Conservation (phyloP, 2,113 vertebrate species). For the Gymnobelideus leadbeateri region DNA sequence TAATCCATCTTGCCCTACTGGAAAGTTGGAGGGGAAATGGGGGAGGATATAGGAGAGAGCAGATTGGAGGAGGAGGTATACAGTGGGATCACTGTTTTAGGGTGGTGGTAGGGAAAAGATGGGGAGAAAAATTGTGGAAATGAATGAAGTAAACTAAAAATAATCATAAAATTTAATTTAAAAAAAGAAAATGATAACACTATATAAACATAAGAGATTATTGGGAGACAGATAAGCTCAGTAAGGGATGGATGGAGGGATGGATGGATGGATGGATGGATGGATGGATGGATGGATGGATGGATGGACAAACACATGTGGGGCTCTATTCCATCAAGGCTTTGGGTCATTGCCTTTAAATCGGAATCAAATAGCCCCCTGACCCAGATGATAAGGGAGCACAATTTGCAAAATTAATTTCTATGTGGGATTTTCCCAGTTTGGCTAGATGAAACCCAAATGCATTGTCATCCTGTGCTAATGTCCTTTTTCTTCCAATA, state of each 20-base stretch:
- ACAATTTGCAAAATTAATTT: neutral
- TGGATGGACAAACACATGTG: neutral
- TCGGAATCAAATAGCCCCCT: slow-evolving; percentile 12
- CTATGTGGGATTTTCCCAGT: neutral
- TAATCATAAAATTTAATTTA: no score
- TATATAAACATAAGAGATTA: neutral
- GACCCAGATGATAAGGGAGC: neutral
- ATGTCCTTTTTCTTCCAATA: slow-evolving; percentile 2
- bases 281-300: slow-evolving; percentile 24
- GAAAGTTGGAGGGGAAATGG: no score
- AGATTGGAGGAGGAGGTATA: no score
- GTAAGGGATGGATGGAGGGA: neutral
- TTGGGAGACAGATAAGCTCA: neutral
- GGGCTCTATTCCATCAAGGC: neutral
- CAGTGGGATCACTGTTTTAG: no score
- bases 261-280: neutral
- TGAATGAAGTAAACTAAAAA: no score
- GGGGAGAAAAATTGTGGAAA: no score
- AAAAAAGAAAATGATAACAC: slow-evolving; percentile 5
- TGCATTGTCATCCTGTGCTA: neutral
- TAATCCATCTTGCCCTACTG: no score
- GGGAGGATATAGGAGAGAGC: no score
- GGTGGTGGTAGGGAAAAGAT: no score
- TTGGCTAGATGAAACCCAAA: slow-evolving; percentile 12
- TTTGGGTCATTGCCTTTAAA: neutral